phyloP scores from a whole-genome alignment of 2,113 vertebrate genomes.

The Cavia aperea region DNA sequence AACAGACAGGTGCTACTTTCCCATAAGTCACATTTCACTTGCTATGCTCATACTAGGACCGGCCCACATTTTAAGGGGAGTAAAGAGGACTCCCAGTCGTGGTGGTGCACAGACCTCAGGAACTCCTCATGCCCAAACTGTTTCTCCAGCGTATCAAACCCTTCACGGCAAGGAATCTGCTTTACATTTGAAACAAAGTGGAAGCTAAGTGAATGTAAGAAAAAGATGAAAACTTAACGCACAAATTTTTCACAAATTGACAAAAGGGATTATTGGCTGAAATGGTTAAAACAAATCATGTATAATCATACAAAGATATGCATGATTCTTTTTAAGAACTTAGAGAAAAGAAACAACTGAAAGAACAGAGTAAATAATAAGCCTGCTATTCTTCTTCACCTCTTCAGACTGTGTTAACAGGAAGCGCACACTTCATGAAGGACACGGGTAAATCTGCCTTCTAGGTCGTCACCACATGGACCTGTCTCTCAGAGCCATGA shows the following conservation, averaged over 20 bases:
- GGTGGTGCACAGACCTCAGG: rapidly evolving
- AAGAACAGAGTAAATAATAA: not conserved
- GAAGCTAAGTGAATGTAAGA: not conserved
- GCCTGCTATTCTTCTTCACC: not conserved
- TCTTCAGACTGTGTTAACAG: rapidly evolving
- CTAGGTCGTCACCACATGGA: not conserved
- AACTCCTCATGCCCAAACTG: not conserved
- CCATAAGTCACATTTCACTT: not conserved
- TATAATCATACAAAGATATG: not conserved
- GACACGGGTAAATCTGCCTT: not conserved
- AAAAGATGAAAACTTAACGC: not conserved
- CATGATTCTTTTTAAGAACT: not conserved
- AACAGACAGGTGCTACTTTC: not conserved
- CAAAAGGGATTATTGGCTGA: not conserved
- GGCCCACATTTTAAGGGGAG: not conserved
- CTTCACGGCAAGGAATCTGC: not conserved
- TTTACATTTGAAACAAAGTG: not conserved
- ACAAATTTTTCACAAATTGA: not conserved
- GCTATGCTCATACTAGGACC: not conserved
- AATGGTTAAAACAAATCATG: not conserved
- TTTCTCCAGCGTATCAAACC: not conserved
- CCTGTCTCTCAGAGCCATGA: conserved; percentile 24
- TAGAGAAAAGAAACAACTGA: not conserved
- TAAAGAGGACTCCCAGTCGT: not conserved
- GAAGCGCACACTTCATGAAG: not conserved